A percentile compares a stretch with the other conserved stretches of the same genome.
phyloP scores from a whole-genome alignment of 2,113 vertebrate genomes.

The Rhinichthys klamathensis region DNA sequence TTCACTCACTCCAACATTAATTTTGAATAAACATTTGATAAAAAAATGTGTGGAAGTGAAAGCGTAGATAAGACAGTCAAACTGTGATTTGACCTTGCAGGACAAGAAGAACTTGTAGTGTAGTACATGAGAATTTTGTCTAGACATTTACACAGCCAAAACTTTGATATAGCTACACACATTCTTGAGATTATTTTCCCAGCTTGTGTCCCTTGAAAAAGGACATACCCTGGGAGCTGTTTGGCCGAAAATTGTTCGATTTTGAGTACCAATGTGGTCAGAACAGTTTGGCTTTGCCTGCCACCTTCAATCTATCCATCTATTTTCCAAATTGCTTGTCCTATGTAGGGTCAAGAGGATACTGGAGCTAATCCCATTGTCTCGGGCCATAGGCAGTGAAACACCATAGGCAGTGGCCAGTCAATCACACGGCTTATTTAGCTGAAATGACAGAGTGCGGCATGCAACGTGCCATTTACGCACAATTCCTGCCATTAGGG shows the following conservation, averaged over 20 bases:
- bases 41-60: background rate
- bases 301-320: background rate
- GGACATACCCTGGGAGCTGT: constrained; percentile 54
- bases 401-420: background rate
- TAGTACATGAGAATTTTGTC: background rate
- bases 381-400: background rate
- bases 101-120: background rate
- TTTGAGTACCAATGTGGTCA: constrained; percentile 53
- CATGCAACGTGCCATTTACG: constrained; percentile 26
- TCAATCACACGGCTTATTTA: background rate
- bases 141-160: background rate
- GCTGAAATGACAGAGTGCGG: background rate
- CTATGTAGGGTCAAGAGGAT: background rate
- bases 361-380: background rate
- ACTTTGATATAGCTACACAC: background rate
- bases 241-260: constrained; percentile 63
- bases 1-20: background rate
- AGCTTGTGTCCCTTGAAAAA: background rate
- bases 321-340: background rate
- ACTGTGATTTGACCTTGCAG: background rate
- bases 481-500: constrained; percentile 16
- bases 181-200: background rate
- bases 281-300: constrained; percentile 4
- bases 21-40: background rate
- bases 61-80: background rate